Base-by-base conservation (phyloP, 2,888 invertebrate genomes). In the Cerastoderma edule region DNA sequence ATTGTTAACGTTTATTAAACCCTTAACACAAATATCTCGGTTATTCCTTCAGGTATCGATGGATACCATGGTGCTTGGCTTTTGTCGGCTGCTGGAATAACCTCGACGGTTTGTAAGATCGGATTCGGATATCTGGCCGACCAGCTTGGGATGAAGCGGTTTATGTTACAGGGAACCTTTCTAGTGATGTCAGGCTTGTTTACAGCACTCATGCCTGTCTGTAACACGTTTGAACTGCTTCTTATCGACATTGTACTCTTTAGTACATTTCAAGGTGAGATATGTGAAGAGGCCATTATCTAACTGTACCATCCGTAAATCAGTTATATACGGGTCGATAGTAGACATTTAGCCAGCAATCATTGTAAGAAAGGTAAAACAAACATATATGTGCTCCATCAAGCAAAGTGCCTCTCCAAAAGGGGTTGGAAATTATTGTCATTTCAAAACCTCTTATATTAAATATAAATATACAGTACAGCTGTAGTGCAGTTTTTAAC, bases 231-330 rank as follows among this genome's bases (percentile, higher is more conserved):
- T 32, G 30, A 22, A n/a, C 19, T 33, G 0, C 33, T 57, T 33
- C 30, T 57, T 8, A 28, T 28, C 5, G 57, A 28, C n/a, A 28
- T 28, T 32, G 22, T 32, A 13, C 19, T 57, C 33, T 57, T 19
- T 19, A 57, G 57, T 57, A 32, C 33, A n/a, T 57, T 57, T 57
- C 57, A 57, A 32, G 57, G 57, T 57, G n/a, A 28, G 57, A 33
- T 32, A 28, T n/a, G n/a, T n/a, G n/a, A n/a, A n/a, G n/a, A n/a
- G n/a, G n/a, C n/a, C n/a, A n/a, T n/a, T n/a, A n/a, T n/a, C n/a
- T n/a, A n/a, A n/a, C n/a, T n/a, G n/a, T n/a, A n/a, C n/a, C n/a
- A n/a, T n/a, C n/a, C n/a, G n/a, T n/a, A n/a, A n/a, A n/a, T n/a
- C n/a, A n/a, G n/a, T n/a, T n/a, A n/a, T n/a, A n/a, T n/a, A n/a